phyloP scores from a whole-genome alignment of 2,888 invertebrate species.

The Podabrus alpinus region DNA sequence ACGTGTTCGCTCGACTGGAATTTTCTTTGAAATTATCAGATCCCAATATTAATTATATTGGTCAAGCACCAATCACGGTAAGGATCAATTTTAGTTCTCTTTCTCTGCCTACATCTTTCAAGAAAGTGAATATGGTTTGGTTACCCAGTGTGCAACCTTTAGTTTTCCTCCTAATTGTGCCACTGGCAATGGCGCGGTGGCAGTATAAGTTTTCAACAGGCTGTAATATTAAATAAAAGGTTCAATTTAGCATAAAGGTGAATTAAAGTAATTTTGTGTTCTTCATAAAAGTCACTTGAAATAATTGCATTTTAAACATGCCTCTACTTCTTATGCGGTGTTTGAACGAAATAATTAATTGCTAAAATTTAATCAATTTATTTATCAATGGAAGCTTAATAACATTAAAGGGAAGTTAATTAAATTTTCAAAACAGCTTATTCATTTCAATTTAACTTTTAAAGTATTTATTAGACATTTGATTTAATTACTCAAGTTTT shows the following conservation, averaged over 20 bases:
- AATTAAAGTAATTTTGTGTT: background rate
- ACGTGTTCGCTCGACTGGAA: background rate
- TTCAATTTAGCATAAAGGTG: background rate
- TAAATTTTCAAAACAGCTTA: too few relatives aligned
- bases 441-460: background rate
- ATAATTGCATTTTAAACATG: background rate
- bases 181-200: too few relatives aligned
- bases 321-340: background rate
- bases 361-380: background rate
- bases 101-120: background rate
- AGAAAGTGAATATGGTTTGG: background rate
- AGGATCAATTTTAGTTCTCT: too few relatives aligned
- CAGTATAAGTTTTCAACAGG: too few relatives aligned
- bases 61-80: background rate
- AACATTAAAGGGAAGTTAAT: background rate
- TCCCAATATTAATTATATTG: background rate
- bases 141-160: background rate
- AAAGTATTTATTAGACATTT: background rate
- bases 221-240: background rate
- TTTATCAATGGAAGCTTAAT: background rate
- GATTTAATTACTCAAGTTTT: background rate
- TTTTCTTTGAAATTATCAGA: background rate
- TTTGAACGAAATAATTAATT: background rate
- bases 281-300: background rate
- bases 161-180: background rate